Conservation (phyloP, 2,797 vertebrate genomes). For the Enteromius trimaculatus region DNA sequence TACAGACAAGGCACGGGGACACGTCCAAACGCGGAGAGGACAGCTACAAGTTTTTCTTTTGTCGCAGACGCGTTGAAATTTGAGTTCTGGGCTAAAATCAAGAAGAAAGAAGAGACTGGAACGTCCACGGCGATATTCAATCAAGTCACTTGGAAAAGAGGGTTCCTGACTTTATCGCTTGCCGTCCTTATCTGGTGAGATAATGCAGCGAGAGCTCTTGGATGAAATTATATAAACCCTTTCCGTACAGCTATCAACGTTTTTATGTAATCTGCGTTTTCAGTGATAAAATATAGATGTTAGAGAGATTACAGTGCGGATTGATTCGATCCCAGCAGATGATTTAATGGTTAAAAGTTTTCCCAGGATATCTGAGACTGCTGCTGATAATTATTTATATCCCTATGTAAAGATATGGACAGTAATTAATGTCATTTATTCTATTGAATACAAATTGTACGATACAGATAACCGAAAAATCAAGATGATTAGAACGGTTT, state of each 20-base stretch:
- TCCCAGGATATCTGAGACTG: conserved; percentile 57
- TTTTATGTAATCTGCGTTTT: conserved; percentile 71
- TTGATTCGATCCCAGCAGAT: conserved; percentile 63
- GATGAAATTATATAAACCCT: conserved; percentile 65
- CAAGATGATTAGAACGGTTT: not conserved
- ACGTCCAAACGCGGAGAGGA: conserved; percentile 14
- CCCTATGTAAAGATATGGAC: conserved; percentile 52
- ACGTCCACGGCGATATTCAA: conserved; percentile 47
- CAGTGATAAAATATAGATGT: conserved; percentile 68
- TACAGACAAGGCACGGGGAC: conserved; percentile 53
- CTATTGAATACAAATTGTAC: conserved; percentile 40
- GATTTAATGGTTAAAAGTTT: conserved; percentile 55
- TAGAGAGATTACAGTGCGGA: conserved; percentile 55
- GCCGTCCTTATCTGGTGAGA: conserved; percentile 82
- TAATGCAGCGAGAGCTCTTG: conserved; percentile 72
- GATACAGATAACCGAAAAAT: conserved; percentile 43
- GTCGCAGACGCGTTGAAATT: not conserved
- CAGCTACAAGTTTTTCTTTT: not conserved
- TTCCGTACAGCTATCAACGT: conserved; percentile 66
- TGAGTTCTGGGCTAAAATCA: conserved; percentile 10
- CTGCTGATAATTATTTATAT: conserved; percentile 62
- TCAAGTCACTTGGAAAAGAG: conserved; percentile 57
- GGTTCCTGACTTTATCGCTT: conserved; percentile 72
- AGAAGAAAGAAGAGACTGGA: conserved; percentile 30
- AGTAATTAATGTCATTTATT: conserved; percentile 61